Percentiles rank a stretch among this genome's conserved stretches.
These are phyloP conservation scores for Paramisgurnus dabryanus DNA, from an alignment of 2,113 vertebrate genomes.

Conservation along the genomic window DNA sequence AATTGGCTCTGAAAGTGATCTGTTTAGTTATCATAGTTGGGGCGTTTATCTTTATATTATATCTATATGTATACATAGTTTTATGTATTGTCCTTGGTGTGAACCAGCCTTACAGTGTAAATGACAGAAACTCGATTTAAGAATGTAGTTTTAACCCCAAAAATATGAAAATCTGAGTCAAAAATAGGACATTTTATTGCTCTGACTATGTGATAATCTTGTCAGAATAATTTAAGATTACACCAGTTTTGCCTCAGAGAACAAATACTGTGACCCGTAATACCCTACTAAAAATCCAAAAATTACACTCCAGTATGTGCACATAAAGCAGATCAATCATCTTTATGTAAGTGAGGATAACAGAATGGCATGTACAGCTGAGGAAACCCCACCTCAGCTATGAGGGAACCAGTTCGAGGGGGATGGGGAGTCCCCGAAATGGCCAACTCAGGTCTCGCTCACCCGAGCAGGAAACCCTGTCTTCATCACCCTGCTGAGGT, in stretches of 20 bases:
- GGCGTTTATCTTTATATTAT: too few relatives aligned
- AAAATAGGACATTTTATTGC: too few relatives aligned
- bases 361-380: constrained; percentile 46
- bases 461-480: constrained; percentile 45
- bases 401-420: constrained; percentile 43
- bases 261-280: not conserved
- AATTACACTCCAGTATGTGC: not conserved
- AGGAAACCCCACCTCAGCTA: constrained; percentile 77
- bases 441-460: constrained; percentile 23
- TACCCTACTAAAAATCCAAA: not conserved
- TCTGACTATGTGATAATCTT: too few relatives aligned
- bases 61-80: too few relatives aligned
- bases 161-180: too few relatives aligned
- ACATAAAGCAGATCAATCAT: constrained; percentile 23
- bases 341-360: constrained; percentile 56
- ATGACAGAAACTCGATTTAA: too few relatives aligned
- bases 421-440: constrained; percentile 44
- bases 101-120: too few relatives aligned
- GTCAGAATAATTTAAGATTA: too few relatives aligned
- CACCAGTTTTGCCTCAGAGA: not conserved
- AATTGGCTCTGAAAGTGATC: too few relatives aligned
- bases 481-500: constrained; percentile 50
- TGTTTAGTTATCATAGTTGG: too few relatives aligned
- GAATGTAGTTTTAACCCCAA: too few relatives aligned
- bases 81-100: too few relatives aligned